Conservation (phyloP, 2,113 vertebrate genomes). For the Megaceryle maxima region DNA sequence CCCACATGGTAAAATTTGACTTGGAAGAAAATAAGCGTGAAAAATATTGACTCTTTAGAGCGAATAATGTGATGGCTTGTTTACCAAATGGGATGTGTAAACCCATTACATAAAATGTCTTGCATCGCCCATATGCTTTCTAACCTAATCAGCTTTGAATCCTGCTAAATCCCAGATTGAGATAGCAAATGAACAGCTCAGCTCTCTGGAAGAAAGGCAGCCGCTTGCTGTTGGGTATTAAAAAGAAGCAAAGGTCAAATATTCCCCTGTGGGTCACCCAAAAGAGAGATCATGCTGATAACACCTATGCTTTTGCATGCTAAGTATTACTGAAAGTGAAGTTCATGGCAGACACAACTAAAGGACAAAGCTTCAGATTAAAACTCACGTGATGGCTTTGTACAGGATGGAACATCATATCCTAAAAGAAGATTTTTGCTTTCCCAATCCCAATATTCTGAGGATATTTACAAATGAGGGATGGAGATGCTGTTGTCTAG, state of each 20-base stretch:
- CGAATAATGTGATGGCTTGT: not conserved
- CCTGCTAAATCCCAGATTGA: conserved; percentile 84
- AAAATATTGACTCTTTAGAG: not conserved
- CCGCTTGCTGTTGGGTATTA: conserved; percentile 57
- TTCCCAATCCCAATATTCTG: not conserved
- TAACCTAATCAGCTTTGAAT: conserved; percentile 89
- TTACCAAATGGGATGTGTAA: conserved; percentile 77
- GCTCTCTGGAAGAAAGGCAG: conserved; percentile 59
- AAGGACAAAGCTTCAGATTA: conserved; percentile 29
- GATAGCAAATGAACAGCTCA: conserved; percentile 86
- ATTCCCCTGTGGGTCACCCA: conserved; percentile 52
- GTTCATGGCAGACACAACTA: not conserved
- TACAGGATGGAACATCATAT: not conserved
- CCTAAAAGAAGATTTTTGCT: conserved; percentile 36
- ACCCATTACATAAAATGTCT: conserved; percentile 85
- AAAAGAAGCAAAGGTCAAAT: conserved; percentile 39
- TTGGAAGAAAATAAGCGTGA: not conserved
- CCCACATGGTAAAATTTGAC: not conserved
- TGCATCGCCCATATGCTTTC: conserved; percentile 84
- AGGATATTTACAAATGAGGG: not conserved
- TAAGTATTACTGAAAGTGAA: conserved; percentile 9
- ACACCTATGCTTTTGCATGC: not conserved
- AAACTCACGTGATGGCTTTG: not conserved
- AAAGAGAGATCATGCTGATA: not conserved
- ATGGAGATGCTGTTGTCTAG: not conserved